Evolutionary conservation across 2,888 invertebrate genomes (phyloP), one percentile per base, ranked within the genome.

Genomic region (Acleris literana): DNA sequence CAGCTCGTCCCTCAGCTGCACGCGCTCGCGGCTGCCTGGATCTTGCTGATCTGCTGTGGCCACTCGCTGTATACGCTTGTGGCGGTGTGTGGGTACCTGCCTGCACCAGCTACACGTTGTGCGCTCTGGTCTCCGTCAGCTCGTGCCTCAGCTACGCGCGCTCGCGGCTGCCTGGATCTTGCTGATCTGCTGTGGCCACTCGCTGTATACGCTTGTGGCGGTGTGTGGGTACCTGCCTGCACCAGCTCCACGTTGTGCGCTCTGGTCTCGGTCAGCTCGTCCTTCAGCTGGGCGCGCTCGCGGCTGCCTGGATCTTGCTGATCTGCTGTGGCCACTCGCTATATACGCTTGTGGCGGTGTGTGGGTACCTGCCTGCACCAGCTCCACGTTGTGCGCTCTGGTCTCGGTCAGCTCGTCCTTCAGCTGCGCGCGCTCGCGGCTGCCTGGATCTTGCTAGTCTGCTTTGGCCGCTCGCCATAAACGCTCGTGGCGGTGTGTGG

Each of bases 101-200:
- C n/a, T n/a, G n/a, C n/a, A 89, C 81, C 0, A 91, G 85, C 58
- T 93, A 89, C 16, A 84, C 72, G 68, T 88, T 87, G 18, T 81
- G 78, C 2, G 78, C 72, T 1, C 87, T 61, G 5, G 86, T 74
- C 17, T 84, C 80, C 0, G 80, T 78, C 48, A 86, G 76, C 66
- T 92, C 90, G 76, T 90, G 90, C 20, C 90, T 71, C 59, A 91
- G 80, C 70, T 88, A 1, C 25, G 25, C 7, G 29, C 29, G 29
- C 7, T 29, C 7, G 29, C 7, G 29, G 29, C 29, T 6, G 7
- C 7, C 29, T 7, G 29, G 29, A 7, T 7, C 29, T 0, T 29
- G 29, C 7, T 2, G 29, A 7, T 25, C 7, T 7, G 29, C 29
- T 29, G 25, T 25, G 6, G 6, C 25, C 25, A 6, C 25, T 25